Percentiles rank a stretch among this genome's conserved stretches.
Conservation (phyloP, 2,888 invertebrate species). For the Piscicola geometra region DNA sequence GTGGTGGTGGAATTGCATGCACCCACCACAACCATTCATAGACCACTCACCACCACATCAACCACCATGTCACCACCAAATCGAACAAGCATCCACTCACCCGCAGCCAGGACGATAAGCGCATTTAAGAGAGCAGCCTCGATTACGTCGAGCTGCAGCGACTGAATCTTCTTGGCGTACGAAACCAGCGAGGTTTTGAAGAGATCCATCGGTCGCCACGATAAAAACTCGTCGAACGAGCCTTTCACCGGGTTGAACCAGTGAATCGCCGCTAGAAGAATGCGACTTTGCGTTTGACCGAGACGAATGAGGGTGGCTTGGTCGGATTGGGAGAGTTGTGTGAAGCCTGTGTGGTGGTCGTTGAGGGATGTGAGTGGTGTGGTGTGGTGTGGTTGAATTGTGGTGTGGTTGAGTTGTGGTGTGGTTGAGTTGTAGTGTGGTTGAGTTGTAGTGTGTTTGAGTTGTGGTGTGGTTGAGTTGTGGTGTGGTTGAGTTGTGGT, state of each 20-base stretch:
- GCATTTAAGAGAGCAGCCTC: conserved; percentile 42
- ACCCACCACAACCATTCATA: no score
- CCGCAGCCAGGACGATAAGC: conserved; percentile 40
- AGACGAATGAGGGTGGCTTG: conserved; percentile 42
- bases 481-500: not conserved
- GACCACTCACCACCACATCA: no score
- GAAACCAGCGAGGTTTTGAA: conserved; percentile 39
- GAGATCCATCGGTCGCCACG: conserved; percentile 40
- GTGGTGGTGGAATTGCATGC: no score
- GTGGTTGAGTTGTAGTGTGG: not conserved
- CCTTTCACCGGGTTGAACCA: conserved; percentile 39
- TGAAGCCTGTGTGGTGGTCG: conserved; percentile 37
- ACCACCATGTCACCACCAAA: no score
- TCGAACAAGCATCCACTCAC: no score
- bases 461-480: no score
- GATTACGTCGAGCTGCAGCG: conserved; percentile 37
- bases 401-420: not conserved
- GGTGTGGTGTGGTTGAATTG: not conserved
- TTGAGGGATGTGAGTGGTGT: not conserved
- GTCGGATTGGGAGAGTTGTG: conserved; percentile 38
- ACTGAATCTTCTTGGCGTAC: conserved; percentile 38
- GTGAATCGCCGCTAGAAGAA: conserved; percentile 41
- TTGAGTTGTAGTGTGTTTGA: not conserved
- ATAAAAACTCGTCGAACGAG: conserved; percentile 41
- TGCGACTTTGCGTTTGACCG: conserved; percentile 43